phyloP scores from a whole-genome alignment of 2,888 invertebrate genomes.

The Yponomeuta evonymella region DNA sequence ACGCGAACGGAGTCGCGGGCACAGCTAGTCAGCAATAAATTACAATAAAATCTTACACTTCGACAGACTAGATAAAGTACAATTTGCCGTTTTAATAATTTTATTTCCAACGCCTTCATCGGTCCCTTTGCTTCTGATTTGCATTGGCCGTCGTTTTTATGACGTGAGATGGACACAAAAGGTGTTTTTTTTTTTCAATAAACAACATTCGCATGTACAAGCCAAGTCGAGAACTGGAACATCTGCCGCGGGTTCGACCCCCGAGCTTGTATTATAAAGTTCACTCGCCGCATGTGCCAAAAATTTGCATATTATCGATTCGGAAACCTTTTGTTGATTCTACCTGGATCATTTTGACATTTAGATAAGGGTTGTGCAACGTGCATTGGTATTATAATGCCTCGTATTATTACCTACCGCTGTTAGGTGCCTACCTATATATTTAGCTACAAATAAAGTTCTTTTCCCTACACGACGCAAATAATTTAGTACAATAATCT shows the following conservation, averaged over 20 bases:
- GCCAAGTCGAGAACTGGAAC: slow-evolving; percentile 60
- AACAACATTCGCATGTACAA: slow-evolving; percentile 61
- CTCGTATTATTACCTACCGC: not conserved
- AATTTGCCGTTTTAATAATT: slow-evolving; percentile 24
- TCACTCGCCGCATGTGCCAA: slow-evolving; percentile 26
- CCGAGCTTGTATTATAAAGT: slow-evolving; percentile 19
- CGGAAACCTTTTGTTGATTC: slow-evolving; percentile 21
- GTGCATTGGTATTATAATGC: not conserved
- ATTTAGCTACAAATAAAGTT: no score
- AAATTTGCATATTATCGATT: slow-evolving; percentile 34
- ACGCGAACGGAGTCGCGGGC: no score
- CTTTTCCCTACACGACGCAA: no score
- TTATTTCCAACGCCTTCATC: slow-evolving; percentile 12
- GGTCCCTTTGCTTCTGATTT: slow-evolving; percentile 52
- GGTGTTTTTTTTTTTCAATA: slow-evolving; percentile 67
- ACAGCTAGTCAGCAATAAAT: not conserved
- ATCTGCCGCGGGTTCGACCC: slow-evolving; percentile 52
- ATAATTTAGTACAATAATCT: no score
- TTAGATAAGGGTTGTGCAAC: not conserved
- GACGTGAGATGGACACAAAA: slow-evolving; percentile 72
- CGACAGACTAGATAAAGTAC: slow-evolving; percentile 31
- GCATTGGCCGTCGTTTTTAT: slow-evolving; percentile 65
- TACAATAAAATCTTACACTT: not conserved
- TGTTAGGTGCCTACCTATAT: not conserved
- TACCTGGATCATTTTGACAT: slow-evolving; percentile 16